Evolutionary conservation across 2,797 vertebrate genomes (phyloP), one percentile per base, ranked within the genome.

Genomic region (Amniataba percoides): DNA sequence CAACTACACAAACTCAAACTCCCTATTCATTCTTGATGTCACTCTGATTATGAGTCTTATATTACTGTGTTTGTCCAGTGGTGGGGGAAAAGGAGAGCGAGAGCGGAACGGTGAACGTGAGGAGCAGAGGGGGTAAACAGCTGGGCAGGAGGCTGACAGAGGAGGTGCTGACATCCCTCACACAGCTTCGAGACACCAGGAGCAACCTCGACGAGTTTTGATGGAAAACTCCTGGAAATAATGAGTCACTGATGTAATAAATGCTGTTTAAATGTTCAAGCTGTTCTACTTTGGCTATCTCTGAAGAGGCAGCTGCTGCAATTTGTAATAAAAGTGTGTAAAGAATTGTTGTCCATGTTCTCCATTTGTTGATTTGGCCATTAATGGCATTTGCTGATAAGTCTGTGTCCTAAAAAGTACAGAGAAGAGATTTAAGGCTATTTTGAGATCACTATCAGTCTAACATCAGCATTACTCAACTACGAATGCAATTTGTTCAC

Each of bases 41-140:
- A 21, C 42, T 34, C 51, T 76, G n/a, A 80, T 51, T 36, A 40
- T 59, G 45, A 59, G 19, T 56, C 0, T 39, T 18, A 4, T 51
- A 49, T 42, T 56, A 58, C 5, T 58, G 14, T 69, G 27, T 76
- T 51, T 78, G 36, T 31, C 2, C 89, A 98, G 97, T 97, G 84
- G 93, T 97, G 12, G 97, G 97, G 4, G 95, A 94, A 74, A 95
- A 94, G 80, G 97, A 99, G 89, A 85, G 87, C 25, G 92, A 81
- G 15, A 92, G 77, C 19, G 89, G 88, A 36, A 95, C 95, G 0
- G 97, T 97, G 69, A 97, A 87, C 12, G 64, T 98, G 15, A 94
- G 97, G 39, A 96, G 92, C 12, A 94, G 97, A 74, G 92, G 93
- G 15, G 94, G 94, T 10, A 93, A 85, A 39, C 96, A 91, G 58